Conservation (phyloP, 64 coral and sea anemone species). For the Astreopora myriophthalma region DNA sequence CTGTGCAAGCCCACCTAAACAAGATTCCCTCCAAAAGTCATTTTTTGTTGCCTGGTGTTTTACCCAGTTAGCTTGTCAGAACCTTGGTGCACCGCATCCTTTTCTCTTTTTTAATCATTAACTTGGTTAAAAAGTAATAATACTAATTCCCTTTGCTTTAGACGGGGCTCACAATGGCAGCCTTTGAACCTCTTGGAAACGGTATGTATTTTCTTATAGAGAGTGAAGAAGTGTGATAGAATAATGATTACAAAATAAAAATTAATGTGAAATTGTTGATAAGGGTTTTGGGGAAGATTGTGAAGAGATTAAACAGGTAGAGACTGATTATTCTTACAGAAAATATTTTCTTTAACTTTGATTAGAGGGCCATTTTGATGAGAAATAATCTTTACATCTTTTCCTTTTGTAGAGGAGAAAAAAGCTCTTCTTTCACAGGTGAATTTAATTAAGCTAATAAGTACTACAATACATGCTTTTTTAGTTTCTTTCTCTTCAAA, state of each 20-base stretch:
- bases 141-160: not conserved
- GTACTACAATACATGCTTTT: not conserved
- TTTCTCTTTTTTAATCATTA: too few species aligned
- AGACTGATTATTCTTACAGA: too few species aligned
- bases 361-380: too few species aligned
- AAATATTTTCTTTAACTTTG: too few species aligned
- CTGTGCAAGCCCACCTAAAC: too few species aligned
- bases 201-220: not conserved
- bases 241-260: not conserved
- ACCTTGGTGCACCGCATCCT: too few species aligned
- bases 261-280: too few species aligned
- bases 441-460: not conserved
- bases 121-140: not conserved
- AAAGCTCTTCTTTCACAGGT: slow-evolving; percentile 66
- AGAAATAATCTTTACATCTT: not conserved
- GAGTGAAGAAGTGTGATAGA: not conserved
- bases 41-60: too few species aligned
- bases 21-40: too few species aligned
- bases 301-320: too few species aligned
- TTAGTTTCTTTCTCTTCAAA: not conserved
- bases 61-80: too few species aligned
- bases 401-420: slow-evolving; percentile 70
- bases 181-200: slow-evolving; percentile 67
- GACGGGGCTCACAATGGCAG: slow-evolving; percentile 48
- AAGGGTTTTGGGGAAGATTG: too few species aligned